These are phyloP conservation scores for Charadrius vociferus DNA, from an alignment of 2,113 vertebrate genomes.

Conservation along the genomic window DNA sequence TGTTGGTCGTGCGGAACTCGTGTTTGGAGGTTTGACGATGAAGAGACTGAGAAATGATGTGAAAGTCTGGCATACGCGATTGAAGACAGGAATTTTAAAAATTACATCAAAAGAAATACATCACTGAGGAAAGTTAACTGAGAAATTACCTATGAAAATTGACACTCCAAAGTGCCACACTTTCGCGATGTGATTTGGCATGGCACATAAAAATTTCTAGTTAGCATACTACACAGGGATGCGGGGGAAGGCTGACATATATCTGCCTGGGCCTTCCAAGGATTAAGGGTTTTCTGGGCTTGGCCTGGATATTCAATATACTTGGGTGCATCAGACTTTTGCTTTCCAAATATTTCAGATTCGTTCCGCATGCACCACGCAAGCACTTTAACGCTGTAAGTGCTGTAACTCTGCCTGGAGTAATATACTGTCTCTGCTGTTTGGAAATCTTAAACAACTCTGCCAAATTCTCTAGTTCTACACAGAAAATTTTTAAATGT, in stretches of 20 bases:
- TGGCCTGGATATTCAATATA: not conserved
- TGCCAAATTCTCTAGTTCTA: not conserved
- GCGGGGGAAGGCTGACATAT: rapidly evolving
- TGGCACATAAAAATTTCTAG: not conserved
- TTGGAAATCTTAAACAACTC: not conserved
- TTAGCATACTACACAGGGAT: rapidly evolving
- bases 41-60: not conserved
- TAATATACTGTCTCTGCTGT: not conserved
- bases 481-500: not conserved
- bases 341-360: not conserved
- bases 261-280: not conserved
- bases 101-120: not conserved
- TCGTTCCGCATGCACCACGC: not conserved
- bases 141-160: not conserved
- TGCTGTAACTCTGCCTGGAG: not conserved
- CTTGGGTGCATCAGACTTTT: not conserved
- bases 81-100: not conserved
- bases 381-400: not conserved
- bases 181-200: not conserved
- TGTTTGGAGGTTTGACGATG: not conserved
- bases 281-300: not conserved
- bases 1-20: not conserved
- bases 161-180: not conserved
- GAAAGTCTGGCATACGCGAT: rapidly evolving
- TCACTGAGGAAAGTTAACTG: not conserved